A percentile compares a stretch with the other conserved stretches of the same genome.
Conservation (phyloP, 53 echinoderm and acorn worm genomes). For the Arbacia lixula region DNA sequence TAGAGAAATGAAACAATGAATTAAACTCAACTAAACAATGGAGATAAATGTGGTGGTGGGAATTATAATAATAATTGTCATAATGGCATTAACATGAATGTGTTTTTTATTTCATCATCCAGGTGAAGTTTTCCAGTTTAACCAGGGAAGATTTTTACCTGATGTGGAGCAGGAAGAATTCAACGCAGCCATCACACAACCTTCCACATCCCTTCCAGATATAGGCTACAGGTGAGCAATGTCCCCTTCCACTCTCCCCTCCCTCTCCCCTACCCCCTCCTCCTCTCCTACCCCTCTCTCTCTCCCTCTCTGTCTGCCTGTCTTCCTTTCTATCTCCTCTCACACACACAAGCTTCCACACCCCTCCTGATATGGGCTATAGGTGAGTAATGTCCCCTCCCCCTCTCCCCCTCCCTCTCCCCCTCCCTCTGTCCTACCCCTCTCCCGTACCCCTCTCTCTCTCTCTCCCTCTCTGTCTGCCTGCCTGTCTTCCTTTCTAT, state of each 20-base stretch:
- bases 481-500: neutral
- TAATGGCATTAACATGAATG: no score
- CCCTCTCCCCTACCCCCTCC: neutral
- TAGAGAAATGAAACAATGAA: no score
- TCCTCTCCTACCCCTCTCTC: neutral
- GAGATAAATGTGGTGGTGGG: no score
- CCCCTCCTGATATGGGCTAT: slow-evolving; percentile 65
- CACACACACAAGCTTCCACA: slow-evolving; percentile 72
- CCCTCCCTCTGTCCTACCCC: neutral
- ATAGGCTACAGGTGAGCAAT: slow-evolving; percentile 84
- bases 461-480: neutral
- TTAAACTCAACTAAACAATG: no score
- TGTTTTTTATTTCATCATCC: no score
- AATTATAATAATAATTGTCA: no score
- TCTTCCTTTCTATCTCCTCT: no score
- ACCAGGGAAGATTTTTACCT: slow-evolving; percentile 65
- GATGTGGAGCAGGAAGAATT: slow-evolving; percentile 90
- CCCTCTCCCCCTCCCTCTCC: neutral
- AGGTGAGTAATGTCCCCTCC: slow-evolving; percentile 56
- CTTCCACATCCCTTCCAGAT: slow-evolving; percentile 70
- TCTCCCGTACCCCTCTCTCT: neutral
- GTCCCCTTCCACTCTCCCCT: neutral
- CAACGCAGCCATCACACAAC: slow-evolving; percentile 75
- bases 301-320: no score
- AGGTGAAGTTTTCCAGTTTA: slow-evolving; percentile 71